Conservation (phyloP, 2,113 vertebrate species). For the Macquaria australasica region DNA sequence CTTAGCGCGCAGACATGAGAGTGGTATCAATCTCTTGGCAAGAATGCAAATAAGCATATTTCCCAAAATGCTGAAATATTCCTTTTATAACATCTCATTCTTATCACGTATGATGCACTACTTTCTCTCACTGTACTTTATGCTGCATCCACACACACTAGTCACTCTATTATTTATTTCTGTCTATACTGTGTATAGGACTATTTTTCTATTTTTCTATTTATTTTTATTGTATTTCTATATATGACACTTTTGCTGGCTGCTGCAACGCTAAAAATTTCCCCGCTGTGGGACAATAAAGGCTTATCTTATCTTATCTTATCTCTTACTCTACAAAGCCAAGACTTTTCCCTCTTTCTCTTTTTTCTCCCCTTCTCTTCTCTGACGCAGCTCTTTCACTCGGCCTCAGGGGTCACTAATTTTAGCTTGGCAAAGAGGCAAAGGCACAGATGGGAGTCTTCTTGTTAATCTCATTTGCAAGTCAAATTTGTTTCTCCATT, state of each 20-base stretch:
- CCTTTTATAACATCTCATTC: neutral
- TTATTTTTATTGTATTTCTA: no score
- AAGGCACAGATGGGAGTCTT: slow-evolving; percentile 75
- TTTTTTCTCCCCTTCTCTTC: slow-evolving; percentile 18
- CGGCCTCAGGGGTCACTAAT: slow-evolving; percentile 71
- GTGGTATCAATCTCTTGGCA: neutral
- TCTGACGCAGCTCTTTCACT: slow-evolving; percentile 74
- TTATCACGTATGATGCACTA: neutral
- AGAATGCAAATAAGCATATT: neutral
- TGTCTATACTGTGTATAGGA: no score
- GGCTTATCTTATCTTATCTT: no score
- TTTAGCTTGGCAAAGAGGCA: slow-evolving; percentile 68
- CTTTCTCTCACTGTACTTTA: slow-evolving; percentile 1
- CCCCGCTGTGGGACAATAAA: no score
- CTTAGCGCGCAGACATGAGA: neutral
- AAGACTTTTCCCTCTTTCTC: slow-evolving; percentile 14
- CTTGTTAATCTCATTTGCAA: slow-evolving; percentile 73
- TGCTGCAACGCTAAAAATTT: no score
- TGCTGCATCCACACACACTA: slow-evolving; percentile 8
- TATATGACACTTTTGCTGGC: no score
- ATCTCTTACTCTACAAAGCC: slow-evolving; percentile 10
- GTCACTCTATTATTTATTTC: no score
- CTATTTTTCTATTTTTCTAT: no score
- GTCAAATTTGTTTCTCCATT: slow-evolving; percentile 55
- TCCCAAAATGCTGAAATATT: neutral